phyloP scores from a whole-genome alignment of 2,797 vertebrate genomes.

The Sylvilagus floridanus region DNA sequence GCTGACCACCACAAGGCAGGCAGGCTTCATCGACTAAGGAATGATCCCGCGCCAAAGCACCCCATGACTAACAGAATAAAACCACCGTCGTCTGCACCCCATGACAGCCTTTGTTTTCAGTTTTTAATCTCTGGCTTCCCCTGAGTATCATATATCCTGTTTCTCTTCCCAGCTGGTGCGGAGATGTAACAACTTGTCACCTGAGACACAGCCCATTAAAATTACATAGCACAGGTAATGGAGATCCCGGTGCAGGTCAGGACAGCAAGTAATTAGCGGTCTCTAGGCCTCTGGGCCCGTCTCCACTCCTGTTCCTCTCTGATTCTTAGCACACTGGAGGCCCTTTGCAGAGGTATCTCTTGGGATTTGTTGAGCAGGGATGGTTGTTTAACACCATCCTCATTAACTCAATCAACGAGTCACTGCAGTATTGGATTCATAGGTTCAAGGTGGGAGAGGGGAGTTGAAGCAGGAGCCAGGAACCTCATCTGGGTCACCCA shows the following conservation, averaged over 20 bases:
- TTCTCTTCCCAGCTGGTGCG: slow-evolving; percentile 70
- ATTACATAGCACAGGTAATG: slow-evolving; percentile 78
- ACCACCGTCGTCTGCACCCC: neutral
- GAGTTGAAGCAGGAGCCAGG: too few species aligned
- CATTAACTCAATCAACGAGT: slow-evolving; percentile 37
- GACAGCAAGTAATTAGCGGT: slow-evolving; percentile 53
- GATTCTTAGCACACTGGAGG: neutral
- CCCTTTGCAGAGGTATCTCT: slow-evolving; percentile 13
- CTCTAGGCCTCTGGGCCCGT: neutral
- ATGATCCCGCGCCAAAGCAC: neutral
- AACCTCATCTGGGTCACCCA: too few species aligned
- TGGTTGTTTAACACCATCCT: slow-evolving; percentile 61
- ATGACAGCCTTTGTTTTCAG: slow-evolving; percentile 24
- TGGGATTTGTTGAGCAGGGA: slow-evolving; percentile 12
- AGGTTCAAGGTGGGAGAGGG: neutral
- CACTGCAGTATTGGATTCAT: neutral
- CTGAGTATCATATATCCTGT: slow-evolving; percentile 64
- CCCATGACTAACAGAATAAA: neutral
- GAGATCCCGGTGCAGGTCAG: slow-evolving; percentile 58
- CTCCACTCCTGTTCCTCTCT: neutral
- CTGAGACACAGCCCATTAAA: slow-evolving; percentile 82
- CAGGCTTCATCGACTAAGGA: neutral
- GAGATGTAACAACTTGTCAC: slow-evolving; percentile 71
- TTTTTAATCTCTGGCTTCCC: slow-evolving; percentile 61
- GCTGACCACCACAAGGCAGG: neutral